Conservation (phyloP, 2,113 vertebrate genomes). For the Apistogramma diplotaenia region DNA sequence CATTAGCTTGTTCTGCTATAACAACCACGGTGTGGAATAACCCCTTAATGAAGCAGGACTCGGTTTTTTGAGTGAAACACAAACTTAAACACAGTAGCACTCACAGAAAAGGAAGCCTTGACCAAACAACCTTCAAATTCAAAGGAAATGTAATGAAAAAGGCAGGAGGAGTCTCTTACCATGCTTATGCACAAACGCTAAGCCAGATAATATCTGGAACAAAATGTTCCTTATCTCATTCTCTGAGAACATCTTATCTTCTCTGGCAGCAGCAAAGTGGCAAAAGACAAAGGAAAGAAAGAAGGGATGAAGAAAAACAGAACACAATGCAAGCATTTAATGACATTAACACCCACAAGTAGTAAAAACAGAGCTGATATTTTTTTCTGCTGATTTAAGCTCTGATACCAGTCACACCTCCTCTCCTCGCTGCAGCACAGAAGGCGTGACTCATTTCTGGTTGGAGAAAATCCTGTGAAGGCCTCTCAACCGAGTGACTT, state of each 20-base stretch:
- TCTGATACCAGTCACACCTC: neutral
- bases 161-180: conserved; percentile 47
- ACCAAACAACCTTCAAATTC: neutral
- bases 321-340: neutral
- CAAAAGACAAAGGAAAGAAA: conserved; percentile 8
- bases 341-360: neutral
- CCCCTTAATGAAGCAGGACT: neutral
- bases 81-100: neutral
- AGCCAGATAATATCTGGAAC: conserved; percentile 69
- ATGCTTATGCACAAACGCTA: conserved; percentile 77
- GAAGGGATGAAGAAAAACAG: neutral
- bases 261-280: conserved; percentile 51
- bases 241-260: conserved; percentile 75
- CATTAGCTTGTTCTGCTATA: neutral
- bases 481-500: neutral
- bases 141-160: conserved; percentile 1
- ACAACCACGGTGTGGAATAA: neutral
- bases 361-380: neutral
- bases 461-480: neutral
- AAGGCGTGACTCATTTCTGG: neutral
- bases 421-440: neutral
- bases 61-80: neutral
- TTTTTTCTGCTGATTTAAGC: neutral
- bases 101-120: neutral
- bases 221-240: conserved; percentile 77